Evolutionary conservation across 2,113 vertebrate genomes (phyloP).

Genomic region (Circaetus gallicus): DNA sequence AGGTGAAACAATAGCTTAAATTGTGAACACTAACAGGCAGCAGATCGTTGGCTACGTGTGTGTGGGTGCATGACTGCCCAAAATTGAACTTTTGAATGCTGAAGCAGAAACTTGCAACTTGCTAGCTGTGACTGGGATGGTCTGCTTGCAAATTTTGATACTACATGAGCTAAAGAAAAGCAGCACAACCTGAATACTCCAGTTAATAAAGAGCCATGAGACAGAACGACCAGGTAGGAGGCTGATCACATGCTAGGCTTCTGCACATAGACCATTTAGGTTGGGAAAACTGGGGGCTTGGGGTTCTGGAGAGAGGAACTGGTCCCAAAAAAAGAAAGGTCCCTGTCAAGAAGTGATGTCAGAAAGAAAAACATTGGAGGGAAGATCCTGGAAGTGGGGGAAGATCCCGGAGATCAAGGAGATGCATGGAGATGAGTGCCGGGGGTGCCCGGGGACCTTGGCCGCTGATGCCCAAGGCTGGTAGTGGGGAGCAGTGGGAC

Average conservation of each 20-base stretch:
- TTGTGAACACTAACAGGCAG: not conserved
- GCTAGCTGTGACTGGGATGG: not conserved
- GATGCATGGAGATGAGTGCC: not conserved
- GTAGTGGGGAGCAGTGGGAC: fast-evolving
- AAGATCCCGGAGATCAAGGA: not conserved
- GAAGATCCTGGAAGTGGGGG: not conserved
- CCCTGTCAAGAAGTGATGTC: not conserved
- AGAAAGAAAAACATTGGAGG: not conserved
- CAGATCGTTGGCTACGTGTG: not conserved
- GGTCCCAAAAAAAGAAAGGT: not conserved
- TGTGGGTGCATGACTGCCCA: not conserved
- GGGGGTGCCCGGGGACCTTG: fast-evolving
- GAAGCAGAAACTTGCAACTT: not conserved
- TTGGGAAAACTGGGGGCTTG: not conserved
- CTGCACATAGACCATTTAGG: not conserved
- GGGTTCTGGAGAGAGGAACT: not conserved
- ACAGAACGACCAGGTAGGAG: not conserved
- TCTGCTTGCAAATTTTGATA: not conserved
- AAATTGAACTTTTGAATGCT: not conserved
- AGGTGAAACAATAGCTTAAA: not conserved
- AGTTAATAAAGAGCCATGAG: not conserved
- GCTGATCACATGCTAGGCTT: not conserved
- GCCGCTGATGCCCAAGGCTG: fast-evolving
- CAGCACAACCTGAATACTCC: not conserved
- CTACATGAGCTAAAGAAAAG: not conserved